Base-by-base conservation (phyloP, 2,113 vertebrate species). In the Microtus richardsoni region DNA sequence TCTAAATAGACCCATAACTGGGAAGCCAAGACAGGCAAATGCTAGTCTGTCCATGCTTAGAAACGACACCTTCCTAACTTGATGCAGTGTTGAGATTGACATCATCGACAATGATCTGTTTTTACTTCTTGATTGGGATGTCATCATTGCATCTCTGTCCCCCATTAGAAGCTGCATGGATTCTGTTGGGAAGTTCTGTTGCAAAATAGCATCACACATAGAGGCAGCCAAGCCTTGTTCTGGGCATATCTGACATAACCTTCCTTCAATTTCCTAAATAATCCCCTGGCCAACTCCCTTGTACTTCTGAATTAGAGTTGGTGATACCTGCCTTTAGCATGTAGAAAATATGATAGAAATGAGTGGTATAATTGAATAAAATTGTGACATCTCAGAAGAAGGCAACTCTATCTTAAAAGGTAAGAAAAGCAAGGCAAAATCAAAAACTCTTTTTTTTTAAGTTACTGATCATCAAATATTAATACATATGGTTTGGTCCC, bases 281-380 rank as follows among this genome's bases (percentile, higher is more conserved):
- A 44, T 28, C 66, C 68, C 8, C 49, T 79, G 91, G 49, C 75
- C 88, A 91, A 87, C n/a, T 89, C 73, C 9, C 16, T 26, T 91
- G 87, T 84, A 89, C 47, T 96, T 86, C 0, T n/a, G 84, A 93
- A 95, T 78, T 60, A 62, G 93, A 88, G 21, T 75, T 89, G 11
- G 41, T 36, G 70, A 77, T 86, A 11, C 1, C 22, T 87, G 10
- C 66, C 73, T 52, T 88, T 91, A 49, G 78, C 44, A 41, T 82
- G 49, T 39, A 90, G 60, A 94, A 44, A 91, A n/a, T 79, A 88
- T 73, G 73, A 54, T 1, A 92, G 73, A 21, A 82, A 73, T 62
- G 58, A 91, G 58, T 71, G 12, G 83, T 39, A 78, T 60, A 85
- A 58, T 68, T 79, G n/a, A 88, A 41, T 75, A 85, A 75, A 87